Percentiles rank a stretch among this genome's conserved stretches.
phyloP scores from a whole-genome alignment of 2,797 vertebrate genomes.

The Streptopelia turtur region DNA sequence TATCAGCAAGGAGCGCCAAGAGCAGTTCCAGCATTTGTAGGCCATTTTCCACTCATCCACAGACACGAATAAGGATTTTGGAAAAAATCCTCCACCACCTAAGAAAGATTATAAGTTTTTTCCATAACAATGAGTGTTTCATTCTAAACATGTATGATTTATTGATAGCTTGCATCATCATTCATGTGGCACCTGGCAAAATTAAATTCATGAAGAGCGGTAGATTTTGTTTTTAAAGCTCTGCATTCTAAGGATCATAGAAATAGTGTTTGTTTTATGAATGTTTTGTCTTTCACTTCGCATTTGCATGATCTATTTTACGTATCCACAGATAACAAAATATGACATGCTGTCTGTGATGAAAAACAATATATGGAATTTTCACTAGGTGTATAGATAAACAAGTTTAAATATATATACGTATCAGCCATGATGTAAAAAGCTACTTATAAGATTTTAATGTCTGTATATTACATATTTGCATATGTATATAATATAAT shows the following conservation, averaged over 20 bases:
- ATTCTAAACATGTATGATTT: neutral
- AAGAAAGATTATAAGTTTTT: neutral
- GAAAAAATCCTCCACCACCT: neutral
- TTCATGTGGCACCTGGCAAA: neutral
- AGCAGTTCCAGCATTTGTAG: neutral
- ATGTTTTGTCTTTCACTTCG: neutral
- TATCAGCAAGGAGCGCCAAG: neutral
- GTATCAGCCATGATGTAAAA: neutral
- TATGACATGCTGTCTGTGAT: too few species aligned
- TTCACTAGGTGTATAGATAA: neutral
- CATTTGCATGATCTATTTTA: neutral
- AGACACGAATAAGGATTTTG: neutral
- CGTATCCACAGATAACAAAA: neutral
- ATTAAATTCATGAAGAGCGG: neutral
- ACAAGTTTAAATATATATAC: neutral
- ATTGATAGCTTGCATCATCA: neutral
- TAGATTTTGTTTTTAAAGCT: neutral
- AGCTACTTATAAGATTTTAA: neutral
- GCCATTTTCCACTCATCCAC: neutral
- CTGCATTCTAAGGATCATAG: neutral
- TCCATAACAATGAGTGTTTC: neutral
- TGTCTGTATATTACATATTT: neutral
- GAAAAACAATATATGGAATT: neutral
- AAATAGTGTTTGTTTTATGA: neutral
- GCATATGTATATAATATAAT: neutral